Evolutionary conservation across 1,140 invertebrate species (phyloP).

Genomic region (Lepidurus couesii): DNA sequence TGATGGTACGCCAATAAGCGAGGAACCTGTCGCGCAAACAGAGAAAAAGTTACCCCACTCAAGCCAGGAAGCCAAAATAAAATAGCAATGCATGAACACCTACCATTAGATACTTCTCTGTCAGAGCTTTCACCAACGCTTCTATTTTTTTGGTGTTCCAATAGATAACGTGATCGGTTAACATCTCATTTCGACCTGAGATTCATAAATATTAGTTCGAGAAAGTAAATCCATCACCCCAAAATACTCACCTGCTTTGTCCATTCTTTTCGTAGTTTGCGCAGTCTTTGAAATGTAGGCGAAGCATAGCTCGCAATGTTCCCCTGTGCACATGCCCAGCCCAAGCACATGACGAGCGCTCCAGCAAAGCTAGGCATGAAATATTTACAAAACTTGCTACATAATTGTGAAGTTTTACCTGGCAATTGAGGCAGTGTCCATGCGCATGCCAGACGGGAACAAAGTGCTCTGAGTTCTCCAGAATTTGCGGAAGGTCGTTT

Average conservation of each 20-base stretch:
- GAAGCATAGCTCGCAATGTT: background rate
- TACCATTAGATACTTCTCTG: background rate
- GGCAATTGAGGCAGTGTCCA: background rate
- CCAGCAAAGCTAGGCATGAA: background rate
- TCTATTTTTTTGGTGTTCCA: background rate
- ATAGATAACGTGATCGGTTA: constrained; percentile 1
- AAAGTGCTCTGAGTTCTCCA: background rate
- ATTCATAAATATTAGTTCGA: background rate
- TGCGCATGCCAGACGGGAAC: no score
- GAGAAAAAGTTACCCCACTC: background rate
- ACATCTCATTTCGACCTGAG: background rate
- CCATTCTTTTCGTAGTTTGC: background rate
- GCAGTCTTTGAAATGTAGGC: background rate
- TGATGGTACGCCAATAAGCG: background rate
- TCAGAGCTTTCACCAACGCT: background rate
- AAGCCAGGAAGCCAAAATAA: background rate
- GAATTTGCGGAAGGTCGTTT: background rate
- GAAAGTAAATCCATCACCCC: constrained; percentile 5
- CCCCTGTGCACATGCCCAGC: background rate
- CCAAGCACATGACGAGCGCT: background rate
- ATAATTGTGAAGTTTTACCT: background rate
- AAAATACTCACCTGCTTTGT: background rate
- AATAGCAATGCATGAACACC: background rate
- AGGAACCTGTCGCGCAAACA: background rate
- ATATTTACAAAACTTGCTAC: background rate